Evolutionary conservation across 1,140 invertebrate genomes (phyloP), one percentile per base, ranked within the genome.

Genomic region (Alviniconcha marisindica): DNA sequence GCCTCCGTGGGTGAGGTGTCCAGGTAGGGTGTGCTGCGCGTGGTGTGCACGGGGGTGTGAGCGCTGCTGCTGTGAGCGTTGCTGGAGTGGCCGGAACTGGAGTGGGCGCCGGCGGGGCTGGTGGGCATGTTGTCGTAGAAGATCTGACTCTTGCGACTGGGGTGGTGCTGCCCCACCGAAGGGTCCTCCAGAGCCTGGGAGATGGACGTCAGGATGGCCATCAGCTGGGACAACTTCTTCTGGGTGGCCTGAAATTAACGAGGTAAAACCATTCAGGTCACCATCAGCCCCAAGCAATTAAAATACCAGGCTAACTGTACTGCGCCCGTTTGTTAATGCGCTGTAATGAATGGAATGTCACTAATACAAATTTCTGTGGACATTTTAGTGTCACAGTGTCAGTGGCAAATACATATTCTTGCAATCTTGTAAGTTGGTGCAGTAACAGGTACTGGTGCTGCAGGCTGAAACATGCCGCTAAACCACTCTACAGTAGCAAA

Each of bases 181-280:
- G 90, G 92, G 40, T 54, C 94, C 69, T 94, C 93, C 21, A 95
- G 86, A 2, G 95, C 94, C 33, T 92, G n/a, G 0, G 94, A 93
- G 44, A 95, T 94, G 77, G 93, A 92, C 21, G 95, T 94, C 0
- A 95, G 91, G 63, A 95, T 94, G 14, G 93, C 92, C 12, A 93
- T 93, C 21, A 95, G 88, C 42, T 92, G 87, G 31, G 91, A 90
- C 14, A 94, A 87, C 80, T 93, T 93, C 73, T 81, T 85, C 69
- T 88, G 78, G 85, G 90, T 66, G 85, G 44, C 90, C 93, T 63
- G 94, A 89, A n/a, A n/a, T n/a, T n/a, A n/a, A n/a, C n/a, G n/a
- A n/a, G n/a, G n/a, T n/a, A n/a, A n/a, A n/a, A n/a, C n/a, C n/a
- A n/a, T n/a, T n/a, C n/a, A n/a, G n/a, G n/a, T n/a, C n/a, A n/a